Evolutionary conservation across 1,140 invertebrate genomes (phyloP).

Genomic region (Drosophila nigrodunni): DNA sequence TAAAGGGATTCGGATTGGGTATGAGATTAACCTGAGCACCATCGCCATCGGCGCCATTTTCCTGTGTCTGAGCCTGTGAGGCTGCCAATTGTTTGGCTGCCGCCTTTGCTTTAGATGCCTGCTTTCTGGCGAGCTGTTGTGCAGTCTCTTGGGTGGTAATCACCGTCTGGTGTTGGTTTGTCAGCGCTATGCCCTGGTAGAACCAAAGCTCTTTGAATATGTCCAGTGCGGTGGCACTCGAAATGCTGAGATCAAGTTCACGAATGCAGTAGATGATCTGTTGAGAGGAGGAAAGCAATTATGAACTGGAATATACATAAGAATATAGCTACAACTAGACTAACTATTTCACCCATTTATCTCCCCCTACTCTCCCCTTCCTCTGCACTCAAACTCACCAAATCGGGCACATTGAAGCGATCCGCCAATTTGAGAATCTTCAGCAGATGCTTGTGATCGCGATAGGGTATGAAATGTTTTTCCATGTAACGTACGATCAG

Average conservation of each 20-base stretch:
- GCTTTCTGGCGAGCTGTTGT: conserved; percentile 58
- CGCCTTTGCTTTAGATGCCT: conserved; percentile 66
- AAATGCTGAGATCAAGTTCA: conserved; percentile 81
- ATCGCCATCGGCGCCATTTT: conserved; percentile 50
- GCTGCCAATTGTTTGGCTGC: conserved; percentile 55
- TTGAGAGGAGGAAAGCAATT: not conserved
- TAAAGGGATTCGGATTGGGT: conserved; percentile 80
- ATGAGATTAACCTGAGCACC: conserved; percentile 62
- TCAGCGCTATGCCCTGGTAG: conserved; percentile 74
- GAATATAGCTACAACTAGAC: too few species aligned
- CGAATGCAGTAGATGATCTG: conserved; percentile 82
- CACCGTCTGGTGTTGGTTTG: conserved; percentile 77
- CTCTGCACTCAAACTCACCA: conserved; percentile 62
- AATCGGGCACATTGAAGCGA: conserved; percentile 81
- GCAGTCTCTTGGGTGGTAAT: conserved; percentile 75
- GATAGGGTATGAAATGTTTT: conserved; percentile 80
- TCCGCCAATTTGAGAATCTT: conserved; percentile 80
- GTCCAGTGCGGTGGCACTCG: conserved; percentile 76
- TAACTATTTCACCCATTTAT: too few species aligned
- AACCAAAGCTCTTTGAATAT: conserved; percentile 82
- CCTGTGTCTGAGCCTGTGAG: conserved; percentile 36
- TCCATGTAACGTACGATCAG: conserved; percentile 81
- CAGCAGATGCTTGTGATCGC: conserved; percentile 81
- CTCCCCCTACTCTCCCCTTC: not conserved
- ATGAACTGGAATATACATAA: too few species aligned